Evolutionary conservation across 2,113 vertebrate species (phyloP).

Genomic region (Rynchops niger): DNA sequence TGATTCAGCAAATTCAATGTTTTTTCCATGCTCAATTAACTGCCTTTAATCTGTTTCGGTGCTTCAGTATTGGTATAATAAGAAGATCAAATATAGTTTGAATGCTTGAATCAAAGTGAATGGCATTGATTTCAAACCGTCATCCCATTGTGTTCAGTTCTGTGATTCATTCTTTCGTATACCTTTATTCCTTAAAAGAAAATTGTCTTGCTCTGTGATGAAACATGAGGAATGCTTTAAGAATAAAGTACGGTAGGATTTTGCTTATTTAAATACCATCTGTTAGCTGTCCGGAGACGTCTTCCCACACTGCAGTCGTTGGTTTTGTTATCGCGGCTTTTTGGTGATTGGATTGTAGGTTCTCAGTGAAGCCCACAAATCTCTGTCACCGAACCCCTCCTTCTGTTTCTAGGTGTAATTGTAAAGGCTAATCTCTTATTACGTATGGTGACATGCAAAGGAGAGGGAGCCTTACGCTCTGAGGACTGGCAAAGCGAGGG

Average conservation of each 20-base stretch:
- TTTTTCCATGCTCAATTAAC: constrained; percentile 27
- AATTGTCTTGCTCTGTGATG: not conserved
- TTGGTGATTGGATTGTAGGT: not conserved
- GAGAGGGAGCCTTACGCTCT: not conserved
- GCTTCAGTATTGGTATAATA: constrained; percentile 8
- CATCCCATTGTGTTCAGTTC: not conserved
- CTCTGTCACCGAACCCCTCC: not conserved
- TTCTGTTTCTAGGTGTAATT: not conserved
- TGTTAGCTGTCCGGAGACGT: not conserved
- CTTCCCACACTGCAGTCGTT: not conserved
- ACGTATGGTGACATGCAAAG: not conserved
- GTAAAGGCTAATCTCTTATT: not conserved
- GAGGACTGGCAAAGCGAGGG: not conserved
- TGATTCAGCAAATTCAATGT: constrained; percentile 6
- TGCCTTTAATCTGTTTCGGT: constrained; percentile 42
- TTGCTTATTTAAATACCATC: not conserved
- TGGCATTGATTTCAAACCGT: not conserved
- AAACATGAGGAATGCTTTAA: not conserved
- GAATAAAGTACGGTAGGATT: not conserved
- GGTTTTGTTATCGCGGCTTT: not conserved
- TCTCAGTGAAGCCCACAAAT: not conserved
- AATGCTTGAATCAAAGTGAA: constrained; percentile 9
- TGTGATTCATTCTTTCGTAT: not conserved
- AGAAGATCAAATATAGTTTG: constrained; percentile 15
- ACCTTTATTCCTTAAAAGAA: not conserved